phyloP scores from a whole-genome alignment of 2,113 vertebrate species.

The Tiliqua scincoides region DNA sequence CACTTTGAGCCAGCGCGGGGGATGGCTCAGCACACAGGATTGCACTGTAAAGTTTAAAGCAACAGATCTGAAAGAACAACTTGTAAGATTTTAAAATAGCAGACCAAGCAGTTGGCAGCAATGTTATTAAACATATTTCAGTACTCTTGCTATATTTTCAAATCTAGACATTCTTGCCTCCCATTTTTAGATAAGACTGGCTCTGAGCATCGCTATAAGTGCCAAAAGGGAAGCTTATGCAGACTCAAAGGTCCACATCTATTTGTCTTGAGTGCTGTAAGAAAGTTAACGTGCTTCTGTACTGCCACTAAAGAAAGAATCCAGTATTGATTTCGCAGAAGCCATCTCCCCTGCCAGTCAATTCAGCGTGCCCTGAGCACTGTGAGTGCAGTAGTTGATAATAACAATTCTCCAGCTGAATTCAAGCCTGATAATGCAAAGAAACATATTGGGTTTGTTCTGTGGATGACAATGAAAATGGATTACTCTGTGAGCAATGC shows the following conservation, averaged over 20 bases:
- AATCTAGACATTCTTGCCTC: no score
- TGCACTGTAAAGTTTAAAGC: no score
- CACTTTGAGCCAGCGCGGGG: no score
- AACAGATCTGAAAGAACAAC: not conserved
- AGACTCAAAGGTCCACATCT: not conserved
- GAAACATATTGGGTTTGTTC: not conserved
- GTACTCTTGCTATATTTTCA: not conserved
- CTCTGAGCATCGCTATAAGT: not conserved
- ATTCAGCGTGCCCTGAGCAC: accelerated
- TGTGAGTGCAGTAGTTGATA: not conserved
- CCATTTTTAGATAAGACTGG: not conserved
- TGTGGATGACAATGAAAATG: not conserved
- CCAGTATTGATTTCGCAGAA: not conserved
- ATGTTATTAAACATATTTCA: not conserved
- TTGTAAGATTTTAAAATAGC: not conserved
- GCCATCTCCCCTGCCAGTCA: not conserved
- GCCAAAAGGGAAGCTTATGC: not conserved
- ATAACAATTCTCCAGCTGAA: not conserved
- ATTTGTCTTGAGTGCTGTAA: not conserved
- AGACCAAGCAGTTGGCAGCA: not conserved
- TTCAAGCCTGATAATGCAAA: not conserved
- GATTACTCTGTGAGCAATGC: not conserved
- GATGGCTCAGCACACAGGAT: no score
- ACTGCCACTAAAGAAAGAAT: not conserved
- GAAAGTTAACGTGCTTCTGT: not conserved